These are phyloP conservation scores for Gymnocypris eckloni DNA, from an alignment of 2,797 vertebrate genomes.

Conservation along the genomic window DNA sequence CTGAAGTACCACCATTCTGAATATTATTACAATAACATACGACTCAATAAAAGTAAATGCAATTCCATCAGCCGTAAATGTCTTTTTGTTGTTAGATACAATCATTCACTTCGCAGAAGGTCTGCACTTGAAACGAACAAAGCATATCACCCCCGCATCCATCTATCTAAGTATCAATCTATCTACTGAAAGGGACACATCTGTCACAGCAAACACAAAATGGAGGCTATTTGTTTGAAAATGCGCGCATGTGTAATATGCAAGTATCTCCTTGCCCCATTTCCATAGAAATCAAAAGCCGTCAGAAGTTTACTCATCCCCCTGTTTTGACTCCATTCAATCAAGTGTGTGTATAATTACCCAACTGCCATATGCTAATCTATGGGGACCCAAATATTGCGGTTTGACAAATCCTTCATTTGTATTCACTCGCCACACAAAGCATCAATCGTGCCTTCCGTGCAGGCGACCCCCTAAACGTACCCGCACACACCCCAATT, in stretches of 20 bases:
- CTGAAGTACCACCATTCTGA: slow-evolving; percentile 23
- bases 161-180: slow-evolving; percentile 27
- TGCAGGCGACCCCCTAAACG: slow-evolving; percentile 68
- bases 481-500: slow-evolving; percentile 54
- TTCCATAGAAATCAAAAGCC: slow-evolving; percentile 78
- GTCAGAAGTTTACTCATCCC: slow-evolving; percentile 79
- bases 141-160: slow-evolving; percentile 5
- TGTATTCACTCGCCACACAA: slow-evolving; percentile 83
- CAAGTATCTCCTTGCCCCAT: slow-evolving; percentile 68
- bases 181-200: slow-evolving; percentile 18
- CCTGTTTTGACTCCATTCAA: slow-evolving; percentile 82
- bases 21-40: slow-evolving; percentile 39
- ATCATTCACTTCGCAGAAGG: slow-evolving; percentile 8
- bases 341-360: slow-evolving; percentile 85
- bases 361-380: slow-evolving; percentile 79
- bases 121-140: slow-evolving; percentile 20
- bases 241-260: slow-evolving; percentile 53
- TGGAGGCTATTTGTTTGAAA: slow-evolving; percentile 53
- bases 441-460: slow-evolving; percentile 82
- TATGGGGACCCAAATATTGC: slow-evolving; percentile 84
- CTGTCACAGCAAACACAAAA: slow-evolving; percentile 29
- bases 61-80: slow-evolving; percentile 27
- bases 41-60: slow-evolving; percentile 40
- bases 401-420: slow-evolving; percentile 86
- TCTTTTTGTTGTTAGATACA: slow-evolving; percentile 39